A percentile compares a stretch with the other conserved stretches of the same genome.
Evolutionary conservation across 2,797 vertebrate genomes (phyloP).

Genomic region (Acipenser oxyrinchus): DNA sequence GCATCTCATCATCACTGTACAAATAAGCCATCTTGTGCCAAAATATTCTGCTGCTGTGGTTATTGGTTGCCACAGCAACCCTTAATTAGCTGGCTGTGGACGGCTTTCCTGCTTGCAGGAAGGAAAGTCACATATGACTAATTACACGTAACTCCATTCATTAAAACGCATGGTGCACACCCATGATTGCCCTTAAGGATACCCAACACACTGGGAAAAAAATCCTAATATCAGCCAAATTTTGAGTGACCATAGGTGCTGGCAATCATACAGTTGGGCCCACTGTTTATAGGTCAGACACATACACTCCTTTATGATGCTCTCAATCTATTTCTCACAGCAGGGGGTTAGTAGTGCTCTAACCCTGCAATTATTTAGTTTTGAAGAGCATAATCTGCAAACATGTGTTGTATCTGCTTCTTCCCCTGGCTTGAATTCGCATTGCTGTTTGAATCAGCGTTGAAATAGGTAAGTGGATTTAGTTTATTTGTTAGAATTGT

Average conservation of each 20-base stretch:
- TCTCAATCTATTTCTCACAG: no score
- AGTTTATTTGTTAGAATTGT: no score
- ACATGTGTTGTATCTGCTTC: no score
- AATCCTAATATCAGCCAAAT: neutral
- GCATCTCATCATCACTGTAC: neutral
- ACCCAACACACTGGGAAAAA: neutral
- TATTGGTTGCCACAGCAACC: slow-evolving; percentile 5
- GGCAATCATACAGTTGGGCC: no score
- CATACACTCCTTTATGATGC: neutral
- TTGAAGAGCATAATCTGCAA: no score
- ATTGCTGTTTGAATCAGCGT: no score
- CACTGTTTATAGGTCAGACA: slow-evolving; percentile 10
- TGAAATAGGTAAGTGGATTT: no score
- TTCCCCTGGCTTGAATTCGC: no score
- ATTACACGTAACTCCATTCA: neutral
- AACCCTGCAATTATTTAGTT: no score
- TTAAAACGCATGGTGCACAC: neutral
- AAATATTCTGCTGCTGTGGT: neutral
- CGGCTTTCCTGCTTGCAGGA: neutral
- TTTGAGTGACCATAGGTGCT: no score
- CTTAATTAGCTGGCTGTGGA: slow-evolving; percentile 5
- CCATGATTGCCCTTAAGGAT: neutral
- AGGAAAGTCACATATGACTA: neutral
- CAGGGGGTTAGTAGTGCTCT: no score
- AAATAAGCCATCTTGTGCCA: neutral